These are phyloP conservation scores for Stenichneumon culpator DNA, from an alignment of 2,888 invertebrate species.

Conservation along the genomic window DNA sequence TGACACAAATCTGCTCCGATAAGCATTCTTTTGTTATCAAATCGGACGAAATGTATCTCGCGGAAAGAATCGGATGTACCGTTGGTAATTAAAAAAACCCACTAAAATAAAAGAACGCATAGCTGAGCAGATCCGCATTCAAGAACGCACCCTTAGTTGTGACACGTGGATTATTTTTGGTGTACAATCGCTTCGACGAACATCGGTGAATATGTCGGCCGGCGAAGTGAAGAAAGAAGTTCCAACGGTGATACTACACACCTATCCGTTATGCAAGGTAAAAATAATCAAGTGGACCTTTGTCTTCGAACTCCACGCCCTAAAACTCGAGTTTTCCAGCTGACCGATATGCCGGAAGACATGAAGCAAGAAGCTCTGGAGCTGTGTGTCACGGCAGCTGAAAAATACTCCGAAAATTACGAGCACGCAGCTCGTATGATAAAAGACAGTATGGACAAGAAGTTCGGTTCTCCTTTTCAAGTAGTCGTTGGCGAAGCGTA, in stretches of 20 bases:
- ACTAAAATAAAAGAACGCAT: no score
- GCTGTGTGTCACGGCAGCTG: conserved; percentile 96
- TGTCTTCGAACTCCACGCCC: neutral
- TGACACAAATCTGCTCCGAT: no score
- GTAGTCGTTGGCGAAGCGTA: conserved; percentile 98
- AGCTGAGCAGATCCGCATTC: no score
- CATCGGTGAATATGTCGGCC: conserved; percentile 75
- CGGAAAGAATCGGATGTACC: no score
- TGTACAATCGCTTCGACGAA: neutral
- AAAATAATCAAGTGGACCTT: neutral
- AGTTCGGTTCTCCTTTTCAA: conserved; percentile 93
- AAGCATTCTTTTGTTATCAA: no score
- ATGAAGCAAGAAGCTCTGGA: conserved; percentile 96
- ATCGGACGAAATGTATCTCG: no score
- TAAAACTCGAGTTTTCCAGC: conserved; percentile 41
- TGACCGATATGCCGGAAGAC: conserved; percentile 93
- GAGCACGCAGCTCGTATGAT: conserved; percentile 97
- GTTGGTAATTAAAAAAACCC: no score
- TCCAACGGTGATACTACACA: conserved; percentile 87
- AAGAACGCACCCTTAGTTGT: no score
- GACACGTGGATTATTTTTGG: neutral
- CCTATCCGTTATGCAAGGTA: conserved; percentile 94
- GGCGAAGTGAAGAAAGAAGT: conserved; percentile 87
- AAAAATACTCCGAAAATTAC: conserved; percentile 93
- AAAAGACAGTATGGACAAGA: conserved; percentile 98